phyloP scores from a whole-genome alignment of 1,140 invertebrate species.

The Octopus bimaculoides region DNA sequence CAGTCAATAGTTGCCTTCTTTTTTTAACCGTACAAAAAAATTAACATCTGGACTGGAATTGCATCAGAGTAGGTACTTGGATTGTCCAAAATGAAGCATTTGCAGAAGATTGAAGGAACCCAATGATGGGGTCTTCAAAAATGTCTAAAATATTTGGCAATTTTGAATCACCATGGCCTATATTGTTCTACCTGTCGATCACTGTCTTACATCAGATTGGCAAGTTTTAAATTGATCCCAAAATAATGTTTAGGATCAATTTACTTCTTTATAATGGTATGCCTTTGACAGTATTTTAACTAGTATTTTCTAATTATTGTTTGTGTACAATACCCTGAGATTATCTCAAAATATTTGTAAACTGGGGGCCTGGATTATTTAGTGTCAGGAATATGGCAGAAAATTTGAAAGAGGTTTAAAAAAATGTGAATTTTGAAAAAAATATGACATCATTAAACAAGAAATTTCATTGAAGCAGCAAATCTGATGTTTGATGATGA shows the following conservation, averaged over 20 bases:
- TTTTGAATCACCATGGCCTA: too few relatives aligned
- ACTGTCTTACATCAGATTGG: too few relatives aligned
- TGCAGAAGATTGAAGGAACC: constrained; percentile 1
- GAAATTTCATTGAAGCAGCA: constrained; percentile 7
- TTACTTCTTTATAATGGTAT: constrained; percentile 4
- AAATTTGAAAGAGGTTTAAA: background rate
- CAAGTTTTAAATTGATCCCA: too few relatives aligned
- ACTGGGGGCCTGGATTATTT: constrained; percentile 7
- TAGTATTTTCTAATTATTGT: background rate
- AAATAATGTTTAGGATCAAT: background rate
- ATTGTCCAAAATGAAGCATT: background rate
- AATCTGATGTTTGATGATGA: background rate
- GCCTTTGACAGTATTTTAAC: background rate
- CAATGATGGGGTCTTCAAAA: background rate
- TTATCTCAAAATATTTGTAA: background rate
- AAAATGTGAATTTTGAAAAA: background rate
- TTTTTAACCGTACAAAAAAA: background rate
- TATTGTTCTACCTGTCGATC: too few relatives aligned
- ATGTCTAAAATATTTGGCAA: too few relatives aligned
- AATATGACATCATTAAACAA: background rate
- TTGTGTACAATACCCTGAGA: constrained; percentile 1
- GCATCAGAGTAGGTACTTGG: background rate
- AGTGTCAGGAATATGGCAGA: constrained; percentile 4
- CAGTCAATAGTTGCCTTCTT: background rate
- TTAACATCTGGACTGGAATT: constrained; percentile 1